Conservation (phyloP, 2,797 vertebrate species). For the Aythya fuligula region DNA sequence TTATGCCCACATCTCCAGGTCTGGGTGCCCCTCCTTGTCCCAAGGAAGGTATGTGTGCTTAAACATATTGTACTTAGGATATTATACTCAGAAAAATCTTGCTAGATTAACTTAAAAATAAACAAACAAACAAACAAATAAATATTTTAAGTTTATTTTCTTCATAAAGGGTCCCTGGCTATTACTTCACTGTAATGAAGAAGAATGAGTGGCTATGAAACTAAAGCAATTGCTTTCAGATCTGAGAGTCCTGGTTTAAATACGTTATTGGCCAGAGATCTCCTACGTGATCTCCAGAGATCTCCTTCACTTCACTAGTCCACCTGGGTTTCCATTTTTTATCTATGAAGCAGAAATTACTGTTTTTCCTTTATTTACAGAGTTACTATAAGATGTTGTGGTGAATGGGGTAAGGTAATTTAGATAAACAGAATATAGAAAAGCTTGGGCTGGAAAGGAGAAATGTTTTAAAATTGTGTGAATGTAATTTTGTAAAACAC, state of each 20-base stretch:
- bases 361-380: not conserved
- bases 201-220: not conserved
- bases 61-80: not conserved
- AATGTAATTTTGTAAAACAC: not conserved
- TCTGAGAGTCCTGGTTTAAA: not conserved
- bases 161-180: not conserved
- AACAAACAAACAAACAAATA: too few species aligned
- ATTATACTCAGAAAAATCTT: not conserved
- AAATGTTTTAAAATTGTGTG: not conserved
- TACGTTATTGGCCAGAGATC: not conserved
- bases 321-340: not conserved
- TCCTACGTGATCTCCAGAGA: not conserved
- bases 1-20: not conserved
- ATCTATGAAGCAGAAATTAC: not conserved
- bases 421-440: not conserved
- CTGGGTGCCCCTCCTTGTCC: not conserved
- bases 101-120: not conserved
- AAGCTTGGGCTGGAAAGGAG: not conserved
- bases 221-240: not conserved
- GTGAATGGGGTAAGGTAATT: not conserved
- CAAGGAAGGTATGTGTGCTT: not conserved
- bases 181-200: not conserved
- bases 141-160: not conserved
- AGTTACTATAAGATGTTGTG: not conserved
- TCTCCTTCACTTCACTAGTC: not conserved